These are phyloP conservation scores for Oreocharis arfaki DNA, from an alignment of 2,113 vertebrate genomes.

Conservation along the genomic window DNA sequence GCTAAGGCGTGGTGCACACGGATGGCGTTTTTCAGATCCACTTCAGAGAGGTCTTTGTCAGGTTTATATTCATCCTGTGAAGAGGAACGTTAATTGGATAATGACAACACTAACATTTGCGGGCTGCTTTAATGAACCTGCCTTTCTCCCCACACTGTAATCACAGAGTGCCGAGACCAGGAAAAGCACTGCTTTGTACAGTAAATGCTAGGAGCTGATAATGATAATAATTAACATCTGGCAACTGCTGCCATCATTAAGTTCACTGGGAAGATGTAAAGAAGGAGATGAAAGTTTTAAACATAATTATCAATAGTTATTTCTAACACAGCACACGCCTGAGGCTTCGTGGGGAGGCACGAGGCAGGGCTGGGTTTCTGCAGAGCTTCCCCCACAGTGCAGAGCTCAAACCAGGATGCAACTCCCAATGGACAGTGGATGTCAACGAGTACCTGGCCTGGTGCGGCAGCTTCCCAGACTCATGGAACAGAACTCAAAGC, in stretches of 20 bases:
- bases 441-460: rapidly evolving
- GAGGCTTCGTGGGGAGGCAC: neutral
- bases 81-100: conserved; percentile 43
- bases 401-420: neutral
- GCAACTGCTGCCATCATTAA: conserved; percentile 37
- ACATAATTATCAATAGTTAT: conserved; percentile 11
- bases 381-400: neutral
- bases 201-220: conserved; percentile 28
- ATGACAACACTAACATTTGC: conserved; percentile 10
- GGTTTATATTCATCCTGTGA: conserved; percentile 93
- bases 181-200: conserved; percentile 23
- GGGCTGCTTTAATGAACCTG: conserved; percentile 25
- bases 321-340: neutral
- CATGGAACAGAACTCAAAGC: rapidly evolving
- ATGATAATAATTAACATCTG: conserved; percentile 65
- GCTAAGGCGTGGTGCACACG: conserved; percentile 93
- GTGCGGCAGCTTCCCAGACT: neutral
- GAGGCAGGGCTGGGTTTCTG: neutral
- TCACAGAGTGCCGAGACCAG: conserved; percentile 6
- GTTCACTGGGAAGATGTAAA: conserved; percentile 33
- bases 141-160: neutral
- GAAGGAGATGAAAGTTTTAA: conserved; percentile 48
- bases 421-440: rapidly evolving
- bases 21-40: conserved; percentile 93
- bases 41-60: conserved; percentile 92